A percentile compares a stretch with the other conserved stretches of the same genome.
Evolutionary conservation across 2,888 invertebrate species (phyloP).

Genomic region (Drosophila demipolita): DNA sequence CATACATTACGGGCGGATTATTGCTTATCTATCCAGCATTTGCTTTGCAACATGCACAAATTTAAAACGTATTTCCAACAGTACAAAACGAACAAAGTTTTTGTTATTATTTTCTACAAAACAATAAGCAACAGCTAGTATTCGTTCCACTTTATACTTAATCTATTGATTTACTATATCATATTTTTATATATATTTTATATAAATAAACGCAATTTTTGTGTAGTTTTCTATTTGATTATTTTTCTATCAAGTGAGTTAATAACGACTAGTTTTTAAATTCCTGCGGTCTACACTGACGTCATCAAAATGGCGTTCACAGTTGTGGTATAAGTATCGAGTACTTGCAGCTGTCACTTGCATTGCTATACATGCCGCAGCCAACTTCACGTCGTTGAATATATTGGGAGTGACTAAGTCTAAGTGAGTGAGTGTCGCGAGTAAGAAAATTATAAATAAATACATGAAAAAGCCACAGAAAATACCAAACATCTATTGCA

Average conservation of each 20-base stretch:
- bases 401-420: constrained; percentile 78
- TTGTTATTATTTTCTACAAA: constrained; percentile 28
- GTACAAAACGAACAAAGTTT: constrained; percentile 43
- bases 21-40: constrained; percentile 91
- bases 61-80: constrained; percentile 50
- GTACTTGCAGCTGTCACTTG: constrained; percentile 52
- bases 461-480: constrained; percentile 42
- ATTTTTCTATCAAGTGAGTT: neutral
- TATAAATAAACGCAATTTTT: constrained; percentile 42
- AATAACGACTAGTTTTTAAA: constrained; percentile 7
- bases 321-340: constrained; percentile 41
- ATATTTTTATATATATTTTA: constrained; percentile 43
- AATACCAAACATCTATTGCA: constrained; percentile 41
- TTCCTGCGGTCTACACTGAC: constrained; percentile 31
- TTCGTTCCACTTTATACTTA: constrained; percentile 61
- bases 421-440: constrained; percentile 70
- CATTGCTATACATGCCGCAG: constrained; percentile 66
- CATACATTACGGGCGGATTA: constrained; percentile 93
- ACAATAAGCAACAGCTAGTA: constrained; percentile 53
- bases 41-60: constrained; percentile 86
- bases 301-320: constrained; percentile 59
- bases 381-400: constrained; percentile 60
- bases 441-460: constrained; percentile 73
- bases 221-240: constrained; percentile 27
- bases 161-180: constrained; percentile 43